Evolutionary conservation across 2,888 invertebrate genomes (phyloP).

Genomic region (Trichopoda pennipes): DNA sequence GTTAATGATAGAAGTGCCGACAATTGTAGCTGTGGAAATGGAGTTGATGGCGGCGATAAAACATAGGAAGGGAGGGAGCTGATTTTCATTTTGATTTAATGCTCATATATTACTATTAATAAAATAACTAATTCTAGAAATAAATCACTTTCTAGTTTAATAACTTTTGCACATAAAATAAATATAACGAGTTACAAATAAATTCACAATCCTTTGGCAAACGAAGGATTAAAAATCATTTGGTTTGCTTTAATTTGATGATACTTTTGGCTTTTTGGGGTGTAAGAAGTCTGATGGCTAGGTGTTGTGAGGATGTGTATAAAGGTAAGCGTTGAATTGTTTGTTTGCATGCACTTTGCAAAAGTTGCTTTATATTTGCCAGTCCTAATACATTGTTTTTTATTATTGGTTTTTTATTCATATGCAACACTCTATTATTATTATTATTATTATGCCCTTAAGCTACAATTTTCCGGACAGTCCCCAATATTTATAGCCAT

Average conservation of each 20-base stretch:
- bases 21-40: constrained; percentile 37
- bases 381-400: constrained; percentile 2
- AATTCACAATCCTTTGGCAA: too few species aligned
- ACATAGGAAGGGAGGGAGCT: constrained; percentile 49
- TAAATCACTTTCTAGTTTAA: too few species aligned
- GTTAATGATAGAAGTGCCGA: constrained; percentile 51
- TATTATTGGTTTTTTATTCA: constrained; percentile 4
- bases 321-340: constrained; percentile 38
- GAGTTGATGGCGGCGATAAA: constrained; percentile 44
- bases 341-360: constrained; percentile 25
- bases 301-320: constrained; percentile 28
- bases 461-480: constrained; percentile 19
- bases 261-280: constrained; percentile 13
- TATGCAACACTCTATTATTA: constrained; percentile 24
- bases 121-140: too few species aligned
- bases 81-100: constrained; percentile 66
- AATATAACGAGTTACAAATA: too few species aligned
- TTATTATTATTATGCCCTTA: constrained; percentile 8
- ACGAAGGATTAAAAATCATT: too few species aligned
- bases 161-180: too few species aligned
- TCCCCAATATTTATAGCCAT: constrained; percentile 29
- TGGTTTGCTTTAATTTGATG: neutral
- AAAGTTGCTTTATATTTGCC: constrained; percentile 1
- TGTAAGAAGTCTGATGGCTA: neutral
- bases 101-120: constrained; percentile 55